Evolutionary conservation across 1,140 invertebrate genomes (phyloP), one percentile per base, ranked within the genome.

Genomic region (Chironomus striatipennis): DNA sequence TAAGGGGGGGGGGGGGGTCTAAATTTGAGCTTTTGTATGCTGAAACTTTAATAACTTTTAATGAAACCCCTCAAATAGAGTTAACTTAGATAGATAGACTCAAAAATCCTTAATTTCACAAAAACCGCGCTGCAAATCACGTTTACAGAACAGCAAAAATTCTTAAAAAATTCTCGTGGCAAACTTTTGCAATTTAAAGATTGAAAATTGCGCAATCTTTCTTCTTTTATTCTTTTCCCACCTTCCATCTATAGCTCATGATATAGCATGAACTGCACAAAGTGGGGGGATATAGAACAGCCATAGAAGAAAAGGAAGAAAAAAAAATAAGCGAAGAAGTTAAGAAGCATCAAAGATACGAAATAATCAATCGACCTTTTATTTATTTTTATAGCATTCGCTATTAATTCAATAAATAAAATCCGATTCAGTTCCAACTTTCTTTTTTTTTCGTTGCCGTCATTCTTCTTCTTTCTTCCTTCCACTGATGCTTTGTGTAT

Each of bases 321-420:
- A 2, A 47, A 34, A 5, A 34, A 34, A 34, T 34, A 34, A 34
- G 24, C 24, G 24, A 57, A 57, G 12, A 57, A 57, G 47, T 57
- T 57, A 57, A 57, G n/a, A 57, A 57, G 47, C 47, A 57, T 57
- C 47, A 70, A 70, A 57, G n/a, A 57, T 12, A 57, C 9, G 65
- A 70, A 20, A 70, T 21, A 70, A 70, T 70, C 65, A 70, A 70
- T 70, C 65, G 65, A 70, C 65, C 65, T 57, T 70, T 70, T 70
- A 70, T 70, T 70, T 70, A 70, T 70, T 70, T 70, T 70, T 70
- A 70, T 70, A 70, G 65, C 65, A 21, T 70, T 70, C 20, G 65
- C 17, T 70, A 70, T 70, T 70, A 70, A 70, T 70, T 70, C 65
- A 70, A 70, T 70, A 70, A 70, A 70, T 70, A 70, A 70, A 70